Base-by-base conservation (phyloP, 2,113 vertebrate species). In the Scalopus aquaticus region DNA sequence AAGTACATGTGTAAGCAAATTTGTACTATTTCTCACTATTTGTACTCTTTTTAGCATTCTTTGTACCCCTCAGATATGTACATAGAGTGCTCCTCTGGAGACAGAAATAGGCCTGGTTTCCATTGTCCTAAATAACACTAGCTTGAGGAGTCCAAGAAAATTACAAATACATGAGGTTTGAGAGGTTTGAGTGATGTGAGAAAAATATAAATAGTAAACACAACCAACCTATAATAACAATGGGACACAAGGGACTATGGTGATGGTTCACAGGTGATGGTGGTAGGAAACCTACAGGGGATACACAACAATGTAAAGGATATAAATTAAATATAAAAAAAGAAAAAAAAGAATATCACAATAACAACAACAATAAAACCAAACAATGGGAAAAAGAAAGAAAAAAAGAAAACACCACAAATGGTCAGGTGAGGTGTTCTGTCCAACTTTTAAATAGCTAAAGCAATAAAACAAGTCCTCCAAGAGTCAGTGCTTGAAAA, bases 401-500 rank as follows among this genome's bases (percentile, higher is more conserved):
- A 82, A 28, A 62, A 81, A 72, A 82, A 28, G 56, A 79, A 91
- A n/a, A 26, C 17, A 62, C 16, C 32, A 65, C 8, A 49, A 76
- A 72, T 51, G 17, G 28, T 67, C 58, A 84, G 3, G 6, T 28
- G 35, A 79, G 49, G 3, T 93, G 10, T 62, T 81, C 72, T 77
- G 3, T 70, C 62, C 72, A 69, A 88, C 88, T 24, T 64, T 79
- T 67, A 86, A 91, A 93, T 90, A 94, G 77, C 42, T 84, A 77
- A 85, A 78, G 20, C 24, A 88, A 87, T 74, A 88, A 74, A 94
- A 69, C 17, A 94, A 87, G 15, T 69, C 19, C 54, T 92, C 44
- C 2, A 84, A 83, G 30, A 64, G 22, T 82, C 58, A 64, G 0
- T 24, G 26, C 5, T 69, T 73, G 20, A 35, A 73, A 90, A 91